Evolutionary conservation across 2,797 vertebrate genomes (phyloP).

Genomic region (Fistularia tabacaria): DNA sequence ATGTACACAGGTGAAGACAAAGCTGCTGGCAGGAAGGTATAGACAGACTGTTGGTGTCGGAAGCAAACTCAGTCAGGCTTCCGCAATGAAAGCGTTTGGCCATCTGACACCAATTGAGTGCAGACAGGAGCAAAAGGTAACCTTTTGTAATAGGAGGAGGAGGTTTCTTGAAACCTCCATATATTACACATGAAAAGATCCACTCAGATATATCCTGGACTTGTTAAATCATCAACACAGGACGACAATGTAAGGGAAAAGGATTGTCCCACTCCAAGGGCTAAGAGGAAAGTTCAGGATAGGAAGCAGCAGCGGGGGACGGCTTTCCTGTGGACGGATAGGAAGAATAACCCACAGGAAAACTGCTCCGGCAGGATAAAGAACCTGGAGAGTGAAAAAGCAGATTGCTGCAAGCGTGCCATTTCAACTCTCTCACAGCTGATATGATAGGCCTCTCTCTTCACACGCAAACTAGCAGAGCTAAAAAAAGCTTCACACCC

Average conservation of each 20-base stretch:
- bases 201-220: slow-evolving; percentile 4
- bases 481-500: slow-evolving; percentile 40
- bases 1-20: slow-evolving; percentile 35
- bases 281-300: slow-evolving; percentile 65
- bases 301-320: slow-evolving; percentile 68
- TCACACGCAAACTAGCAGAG: slow-evolving; percentile 61
- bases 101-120: slow-evolving; percentile 1
- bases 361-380: slow-evolving; percentile 72
- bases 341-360: slow-evolving; percentile 76
- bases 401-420: slow-evolving; percentile 61
- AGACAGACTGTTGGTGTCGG: slow-evolving; percentile 11
- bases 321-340: slow-evolving; percentile 75
- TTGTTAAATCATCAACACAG: slow-evolving; percentile 57
- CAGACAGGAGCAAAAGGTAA: slow-evolving; percentile 1
- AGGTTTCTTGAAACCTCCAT: not conserved
- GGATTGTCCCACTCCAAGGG: slow-evolving; percentile 46
- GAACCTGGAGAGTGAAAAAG: slow-evolving; percentile 66
- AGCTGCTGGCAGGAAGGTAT: slow-evolving; percentile 35
- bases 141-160: not conserved
- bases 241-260: slow-evolving; percentile 56
- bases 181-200: slow-evolving; percentile 5
- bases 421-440: slow-evolving; percentile 55
- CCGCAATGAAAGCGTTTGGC: slow-evolving; percentile 8
- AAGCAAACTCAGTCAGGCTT: slow-evolving; percentile 20
- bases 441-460: slow-evolving; percentile 60